Conservation (phyloP, 2,888 invertebrate species). For the Timandra comae region DNA sequence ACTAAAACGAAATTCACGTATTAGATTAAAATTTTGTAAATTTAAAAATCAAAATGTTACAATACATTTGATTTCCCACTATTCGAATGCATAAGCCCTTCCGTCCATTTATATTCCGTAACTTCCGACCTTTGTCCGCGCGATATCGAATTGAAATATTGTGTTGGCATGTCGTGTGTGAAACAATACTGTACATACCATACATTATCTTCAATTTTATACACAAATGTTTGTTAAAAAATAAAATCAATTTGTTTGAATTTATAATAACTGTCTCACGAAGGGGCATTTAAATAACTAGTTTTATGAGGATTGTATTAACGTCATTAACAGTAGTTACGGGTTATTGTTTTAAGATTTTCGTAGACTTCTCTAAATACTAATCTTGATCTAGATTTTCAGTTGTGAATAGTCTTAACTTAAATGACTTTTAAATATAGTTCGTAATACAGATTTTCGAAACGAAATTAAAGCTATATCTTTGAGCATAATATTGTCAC, state of each 20-base stretch:
- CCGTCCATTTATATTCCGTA: constrained; percentile 71
- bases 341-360: not conserved
- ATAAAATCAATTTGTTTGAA: not conserved
- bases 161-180: constrained; percentile 57
- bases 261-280: constrained; percentile 1
- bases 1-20: no score
- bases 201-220: no score
- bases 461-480: no score
- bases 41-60: constrained; percentile 7
- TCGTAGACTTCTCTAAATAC: no score
- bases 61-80: constrained; percentile 50
- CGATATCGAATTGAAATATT: constrained; percentile 74
- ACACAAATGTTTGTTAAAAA: no score
- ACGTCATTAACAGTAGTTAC: not conserved
- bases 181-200: constrained; percentile 37
- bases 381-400: no score
- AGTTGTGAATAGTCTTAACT: no score
- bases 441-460: no score
- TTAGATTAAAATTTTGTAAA: no score
- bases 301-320: not conserved
- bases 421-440: no score
- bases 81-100: constrained; percentile 62
- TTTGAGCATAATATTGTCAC: no score
- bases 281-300: constrained; percentile 1
- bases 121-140: constrained; percentile 68